Base-by-base conservation (phyloP, 2,888 invertebrate genomes). In the Auanema freiburgensis region DNA sequence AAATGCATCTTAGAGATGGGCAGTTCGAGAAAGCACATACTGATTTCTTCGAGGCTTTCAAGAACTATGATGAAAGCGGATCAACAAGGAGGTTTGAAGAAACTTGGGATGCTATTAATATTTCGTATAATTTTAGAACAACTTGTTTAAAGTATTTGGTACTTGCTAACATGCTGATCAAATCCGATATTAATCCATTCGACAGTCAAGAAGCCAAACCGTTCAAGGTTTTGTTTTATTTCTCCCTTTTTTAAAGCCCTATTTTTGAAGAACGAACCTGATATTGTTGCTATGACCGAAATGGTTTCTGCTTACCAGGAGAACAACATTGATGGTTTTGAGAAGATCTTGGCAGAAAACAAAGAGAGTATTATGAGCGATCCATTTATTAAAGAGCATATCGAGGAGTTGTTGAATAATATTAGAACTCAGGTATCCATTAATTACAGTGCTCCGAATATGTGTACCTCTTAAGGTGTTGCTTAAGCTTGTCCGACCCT, bases 181-280 rank as follows among this genome's bases (percentile, higher is more conserved):
- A 97, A 85, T 97, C 96, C 4, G 96, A 94, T 43, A 98, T 98
- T 73, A 98, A 98, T 87, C 98, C 98, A 0, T 98, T 98, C 85
- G 98, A 98, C 86, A 96, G 96, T 0, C 97, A 98, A 87, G 98
- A 98, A 87, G 97, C 97, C 0, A 98, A 98, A 84, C 97, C 98
- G 0, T 98, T 98, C 85, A 97, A 96, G 70, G 70, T 67, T 25
- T 21, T 42, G 42, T 18, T 23, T 8, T 14, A 23, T 18, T 14
- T 12, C 10, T 2, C 12, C 8, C 21, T 44, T 44, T 42, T 42
- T 40, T 42, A 21, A 23, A 24, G 14, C 16, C 33, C 8, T 46
- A 10, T 14, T 24, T 44, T 54, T 66, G 21, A 62, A 74, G 87
- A 97, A 97, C 85, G 97, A 98, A 87, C 94, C 96, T 0, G 97